phyloP scores from a whole-genome alignment of 2,113 vertebrate species.

The Passer montanus region DNA sequence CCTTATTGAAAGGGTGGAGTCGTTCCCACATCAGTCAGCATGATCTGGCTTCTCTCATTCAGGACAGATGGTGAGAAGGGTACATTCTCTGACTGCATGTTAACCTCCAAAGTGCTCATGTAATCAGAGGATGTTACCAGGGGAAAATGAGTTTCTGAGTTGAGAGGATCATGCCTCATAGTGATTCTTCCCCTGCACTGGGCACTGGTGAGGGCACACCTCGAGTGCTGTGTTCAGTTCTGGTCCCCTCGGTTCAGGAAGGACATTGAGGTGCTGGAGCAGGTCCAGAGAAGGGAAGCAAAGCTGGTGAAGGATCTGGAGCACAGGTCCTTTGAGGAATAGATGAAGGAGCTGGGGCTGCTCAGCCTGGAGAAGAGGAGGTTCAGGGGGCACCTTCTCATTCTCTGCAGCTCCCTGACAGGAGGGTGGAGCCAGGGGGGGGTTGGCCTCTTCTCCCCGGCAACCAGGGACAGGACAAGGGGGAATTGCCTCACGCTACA shows the following conservation, averaged over 20 bases:
- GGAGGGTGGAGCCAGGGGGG: neutral
- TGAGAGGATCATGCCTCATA: constrained; percentile 15
- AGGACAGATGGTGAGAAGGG: neutral
- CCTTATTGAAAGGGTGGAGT: constrained; percentile 34
- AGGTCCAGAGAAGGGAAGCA: neutral
- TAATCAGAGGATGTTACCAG: neutral
- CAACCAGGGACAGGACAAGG: neutral
- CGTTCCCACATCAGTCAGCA: constrained; percentile 1
- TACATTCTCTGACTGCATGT: neutral
- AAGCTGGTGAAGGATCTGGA: neutral
- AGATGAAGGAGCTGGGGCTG: neutral
- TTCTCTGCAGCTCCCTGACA: neutral
- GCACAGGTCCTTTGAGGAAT: neutral
- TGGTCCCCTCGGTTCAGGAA: neutral
- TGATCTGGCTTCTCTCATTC: constrained; percentile 36
- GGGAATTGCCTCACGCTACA: neutral
- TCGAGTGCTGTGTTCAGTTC: neutral
- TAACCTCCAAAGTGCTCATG: neutral
- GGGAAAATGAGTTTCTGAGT: neutral
- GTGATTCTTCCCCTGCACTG: neutral
- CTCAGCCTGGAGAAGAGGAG: neutral
- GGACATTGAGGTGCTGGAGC: neutral
- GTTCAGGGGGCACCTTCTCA: neutral
- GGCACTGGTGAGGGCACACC: neutral
- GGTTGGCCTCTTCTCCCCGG: neutral